Evolutionary conservation across 2,797 vertebrate genomes (phyloP).

Genomic region (Chaetodon trifasciatus): DNA sequence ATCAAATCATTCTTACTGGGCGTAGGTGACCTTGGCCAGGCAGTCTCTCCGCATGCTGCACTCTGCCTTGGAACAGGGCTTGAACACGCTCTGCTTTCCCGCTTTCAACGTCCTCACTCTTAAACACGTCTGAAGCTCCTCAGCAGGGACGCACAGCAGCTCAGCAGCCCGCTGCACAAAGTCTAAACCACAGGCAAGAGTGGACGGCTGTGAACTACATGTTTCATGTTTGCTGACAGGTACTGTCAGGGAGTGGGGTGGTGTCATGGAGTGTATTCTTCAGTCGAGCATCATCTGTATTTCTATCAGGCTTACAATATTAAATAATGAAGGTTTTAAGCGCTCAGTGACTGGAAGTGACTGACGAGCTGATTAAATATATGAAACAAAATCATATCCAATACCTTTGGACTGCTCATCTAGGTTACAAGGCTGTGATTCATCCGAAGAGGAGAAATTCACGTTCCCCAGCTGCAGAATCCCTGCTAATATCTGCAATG

Average conservation of each 20-base stretch:
- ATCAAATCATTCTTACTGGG: constrained; percentile 77
- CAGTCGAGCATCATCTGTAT: neutral
- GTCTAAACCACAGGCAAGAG: constrained; percentile 71
- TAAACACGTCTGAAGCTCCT: constrained; percentile 86
- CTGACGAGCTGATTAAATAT: neutral
- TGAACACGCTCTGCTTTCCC: constrained; percentile 91
- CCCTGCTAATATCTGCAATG: constrained; percentile 90
- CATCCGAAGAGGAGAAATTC: constrained; percentile 87
- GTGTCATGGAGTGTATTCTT: neutral
- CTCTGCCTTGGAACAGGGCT: constrained; percentile 91
- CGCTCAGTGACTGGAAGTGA: neutral
- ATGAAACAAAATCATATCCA: constrained; percentile 5
- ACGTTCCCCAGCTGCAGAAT: constrained; percentile 94
- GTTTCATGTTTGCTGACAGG: neutral
- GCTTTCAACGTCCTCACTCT: constrained; percentile 90
- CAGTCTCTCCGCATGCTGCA: constrained; percentile 94
- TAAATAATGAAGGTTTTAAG: neutral
- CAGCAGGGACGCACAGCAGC: constrained; percentile 85
- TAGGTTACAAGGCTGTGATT: constrained; percentile 89
- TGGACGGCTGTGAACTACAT: neutral
- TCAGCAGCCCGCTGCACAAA: constrained; percentile 84
- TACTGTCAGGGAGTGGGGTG: neutral
- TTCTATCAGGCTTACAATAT: neutral
- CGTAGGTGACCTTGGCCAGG: constrained; percentile 94
- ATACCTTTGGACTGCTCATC: constrained; percentile 87